Evolutionary conservation across 2,888 invertebrate genomes (phyloP).

Genomic region (Dastarcus helophoroides): DNA sequence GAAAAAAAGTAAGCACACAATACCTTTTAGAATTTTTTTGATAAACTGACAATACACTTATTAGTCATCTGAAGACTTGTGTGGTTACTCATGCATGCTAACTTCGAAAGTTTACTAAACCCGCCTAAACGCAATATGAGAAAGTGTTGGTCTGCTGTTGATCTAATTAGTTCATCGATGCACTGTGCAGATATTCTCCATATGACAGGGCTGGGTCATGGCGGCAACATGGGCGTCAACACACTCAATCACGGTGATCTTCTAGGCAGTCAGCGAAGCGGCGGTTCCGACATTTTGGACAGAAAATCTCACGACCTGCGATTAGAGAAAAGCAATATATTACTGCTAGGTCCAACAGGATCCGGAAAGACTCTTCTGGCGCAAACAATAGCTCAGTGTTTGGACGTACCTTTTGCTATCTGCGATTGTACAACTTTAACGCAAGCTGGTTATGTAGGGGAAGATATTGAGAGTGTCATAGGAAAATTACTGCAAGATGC

Average conservation of each 20-base stretch:
- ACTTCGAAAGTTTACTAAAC: no score
- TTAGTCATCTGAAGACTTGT: no score
- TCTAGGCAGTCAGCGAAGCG: constrained; percentile 19
- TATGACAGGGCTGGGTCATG: constrained; percentile 66
- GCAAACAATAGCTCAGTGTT: constrained; percentile 92
- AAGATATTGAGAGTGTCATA: constrained; percentile 98
- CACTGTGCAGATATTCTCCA: constrained; percentile 65
- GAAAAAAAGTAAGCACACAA: no score
- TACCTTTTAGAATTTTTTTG: no score
- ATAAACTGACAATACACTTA: no score
- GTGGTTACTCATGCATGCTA: no score
- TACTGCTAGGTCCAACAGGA: constrained; percentile 93
- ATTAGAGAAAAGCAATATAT: constrained; percentile 92
- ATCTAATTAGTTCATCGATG: no score
- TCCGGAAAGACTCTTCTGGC: constrained; percentile 96
- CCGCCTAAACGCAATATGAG: no score
- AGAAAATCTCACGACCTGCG: constrained; percentile 69
- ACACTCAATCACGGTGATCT: constrained; percentile 32
- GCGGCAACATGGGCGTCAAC: constrained; percentile 48
- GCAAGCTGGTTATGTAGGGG: constrained; percentile 98
- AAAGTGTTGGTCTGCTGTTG: no score
- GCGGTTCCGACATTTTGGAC: constrained; percentile 73
- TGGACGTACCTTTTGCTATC: constrained; percentile 98
- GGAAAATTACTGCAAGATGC: constrained; percentile 93
- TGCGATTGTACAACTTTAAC: constrained; percentile 96